These are phyloP conservation scores for Graphium colonna DNA, from an alignment of 2,888 invertebrate genomes.

Conservation along the genomic window DNA sequence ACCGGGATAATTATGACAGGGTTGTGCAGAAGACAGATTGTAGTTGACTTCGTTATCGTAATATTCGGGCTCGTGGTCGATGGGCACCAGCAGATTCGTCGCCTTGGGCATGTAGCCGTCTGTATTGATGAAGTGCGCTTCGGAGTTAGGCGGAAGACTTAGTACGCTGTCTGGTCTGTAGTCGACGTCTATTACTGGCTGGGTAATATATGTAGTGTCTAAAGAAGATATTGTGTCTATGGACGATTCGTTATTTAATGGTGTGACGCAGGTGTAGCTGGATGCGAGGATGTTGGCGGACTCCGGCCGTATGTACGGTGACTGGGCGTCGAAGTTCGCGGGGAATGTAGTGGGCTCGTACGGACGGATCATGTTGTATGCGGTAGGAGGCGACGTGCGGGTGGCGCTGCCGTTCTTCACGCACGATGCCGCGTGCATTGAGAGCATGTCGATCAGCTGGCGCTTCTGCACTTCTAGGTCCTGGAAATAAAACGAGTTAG, in stretches of 20 bases:
- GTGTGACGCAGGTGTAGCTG: slow-evolving; percentile 68
- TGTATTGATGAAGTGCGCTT: slow-evolving; percentile 55
- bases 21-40: slow-evolving; percentile 62
- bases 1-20: slow-evolving; percentile 78
- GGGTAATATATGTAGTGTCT: slow-evolving; percentile 61
- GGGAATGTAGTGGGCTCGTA: slow-evolving; percentile 74
- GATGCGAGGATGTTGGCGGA: slow-evolving; percentile 75
- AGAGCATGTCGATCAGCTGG: slow-evolving; percentile 88
- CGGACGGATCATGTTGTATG: slow-evolving; percentile 66
- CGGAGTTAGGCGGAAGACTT: slow-evolving; percentile 57
- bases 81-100: slow-evolving; percentile 69
- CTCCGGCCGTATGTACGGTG: slow-evolving; percentile 75
- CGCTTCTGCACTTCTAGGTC: slow-evolving; percentile 89
- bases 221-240: slow-evolving; percentile 65
- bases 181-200: slow-evolving; percentile 59
- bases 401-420: slow-evolving; percentile 74
- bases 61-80: slow-evolving; percentile 78
- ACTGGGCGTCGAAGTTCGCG: slow-evolving; percentile 62
- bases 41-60: slow-evolving; percentile 77
- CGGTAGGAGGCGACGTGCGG: slow-evolving; percentile 59
- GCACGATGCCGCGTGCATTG: slow-evolving; percentile 86
- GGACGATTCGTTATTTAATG: slow-evolving; percentile 60
- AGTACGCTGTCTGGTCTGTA: slow-evolving; percentile 73
- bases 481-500: slow-evolving; percentile 73
- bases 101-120: slow-evolving; percentile 71